Evolutionary conservation across 2,797 vertebrate genomes (phyloP).

Genomic region (Zalophus californianus): DNA sequence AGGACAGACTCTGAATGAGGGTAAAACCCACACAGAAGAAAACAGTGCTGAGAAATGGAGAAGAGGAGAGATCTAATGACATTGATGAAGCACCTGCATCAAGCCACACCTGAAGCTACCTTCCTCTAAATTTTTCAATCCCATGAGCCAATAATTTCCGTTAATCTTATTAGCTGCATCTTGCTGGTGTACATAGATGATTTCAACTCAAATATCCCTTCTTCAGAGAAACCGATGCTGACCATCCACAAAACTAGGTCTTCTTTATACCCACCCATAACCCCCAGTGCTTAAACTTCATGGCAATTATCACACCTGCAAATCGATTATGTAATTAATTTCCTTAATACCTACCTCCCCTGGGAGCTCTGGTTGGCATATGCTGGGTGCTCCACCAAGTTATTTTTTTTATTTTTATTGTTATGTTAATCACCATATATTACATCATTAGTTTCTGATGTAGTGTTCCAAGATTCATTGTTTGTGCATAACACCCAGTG

Average conservation of each 20-base stretch:
- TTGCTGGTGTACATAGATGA: neutral
- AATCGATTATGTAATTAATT: neutral
- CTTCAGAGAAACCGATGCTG: neutral
- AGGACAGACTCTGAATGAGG: neutral
- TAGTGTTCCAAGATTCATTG: too few species aligned
- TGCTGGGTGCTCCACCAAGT: neutral
- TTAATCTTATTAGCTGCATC: neutral
- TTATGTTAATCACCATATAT: too few species aligned
- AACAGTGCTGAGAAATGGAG: neutral
- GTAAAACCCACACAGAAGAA: neutral
- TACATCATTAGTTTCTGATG: too few species aligned
- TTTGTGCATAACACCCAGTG: too few species aligned
- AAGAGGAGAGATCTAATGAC: neutral
- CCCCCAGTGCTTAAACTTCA: neutral
- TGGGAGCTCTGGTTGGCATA: neutral
- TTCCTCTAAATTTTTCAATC: too few species aligned
- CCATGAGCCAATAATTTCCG: neutral
- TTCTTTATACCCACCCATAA: neutral
- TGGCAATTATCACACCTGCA: neutral
- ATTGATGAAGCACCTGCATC: neutral
- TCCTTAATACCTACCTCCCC: neutral
- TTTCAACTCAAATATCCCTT: neutral
- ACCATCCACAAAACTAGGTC: neutral
- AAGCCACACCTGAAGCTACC: neutral
- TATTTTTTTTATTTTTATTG: neutral